These are phyloP conservation scores for Sebastes vulpes DNA, from an alignment of 2,797 vertebrate species.

Conservation along the genomic window DNA sequence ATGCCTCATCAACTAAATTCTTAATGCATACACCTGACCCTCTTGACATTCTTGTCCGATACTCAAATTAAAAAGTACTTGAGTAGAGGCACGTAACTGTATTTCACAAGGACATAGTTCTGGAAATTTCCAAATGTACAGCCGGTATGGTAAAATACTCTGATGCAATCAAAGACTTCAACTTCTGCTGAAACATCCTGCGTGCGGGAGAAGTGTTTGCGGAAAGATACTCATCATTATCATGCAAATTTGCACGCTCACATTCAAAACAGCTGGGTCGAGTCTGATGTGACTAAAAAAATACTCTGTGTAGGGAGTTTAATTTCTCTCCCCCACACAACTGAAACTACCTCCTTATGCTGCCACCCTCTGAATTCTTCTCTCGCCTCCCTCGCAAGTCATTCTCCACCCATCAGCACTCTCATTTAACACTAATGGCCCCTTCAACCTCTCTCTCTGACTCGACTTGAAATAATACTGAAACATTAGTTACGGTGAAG, in stretches of 20 bases:
- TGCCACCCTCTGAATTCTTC: slow-evolving; percentile 19
- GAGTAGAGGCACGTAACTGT: neutral
- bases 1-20: neutral
- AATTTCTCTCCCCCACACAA: neutral
- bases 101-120: slow-evolving; percentile 25
- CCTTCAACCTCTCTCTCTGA: slow-evolving; percentile 18
- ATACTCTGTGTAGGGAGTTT: neutral
- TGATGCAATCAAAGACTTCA: slow-evolving; percentile 47
- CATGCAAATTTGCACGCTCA: slow-evolving; percentile 6
- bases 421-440: slow-evolving; percentile 47
- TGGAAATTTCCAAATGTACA: slow-evolving; percentile 50
- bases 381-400: slow-evolving; percentile 21
- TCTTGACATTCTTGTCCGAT: neutral
- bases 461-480: slow-evolving; percentile 42
- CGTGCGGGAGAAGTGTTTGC: neutral
- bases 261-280: slow-evolving; percentile 30
- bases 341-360: slow-evolving; percentile 11
- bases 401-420: slow-evolving; percentile 45
- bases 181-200: slow-evolving; percentile 45
- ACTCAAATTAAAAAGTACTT: neutral
- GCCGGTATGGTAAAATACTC: slow-evolving; percentile 7
- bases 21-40: neutral
- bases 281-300: slow-evolving; percentile 8
- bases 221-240: slow-evolving; percentile 3
- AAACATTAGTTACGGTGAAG: slow-evolving; percentile 51